Conservation (phyloP, 1,140 invertebrate species). For the Drosophila persimilis region DNA sequence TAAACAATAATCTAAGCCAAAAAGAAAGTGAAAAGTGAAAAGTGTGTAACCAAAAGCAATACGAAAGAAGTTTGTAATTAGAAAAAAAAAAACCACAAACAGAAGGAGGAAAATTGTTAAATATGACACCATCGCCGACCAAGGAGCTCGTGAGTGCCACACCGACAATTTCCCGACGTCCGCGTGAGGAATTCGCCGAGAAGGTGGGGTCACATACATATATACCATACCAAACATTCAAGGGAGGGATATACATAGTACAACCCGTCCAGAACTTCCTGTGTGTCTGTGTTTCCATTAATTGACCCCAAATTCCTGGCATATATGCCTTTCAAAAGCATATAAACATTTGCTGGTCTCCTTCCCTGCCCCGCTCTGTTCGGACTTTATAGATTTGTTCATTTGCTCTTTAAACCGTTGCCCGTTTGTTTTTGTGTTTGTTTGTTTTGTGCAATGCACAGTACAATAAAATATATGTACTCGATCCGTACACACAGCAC, state of each 20-base stretch:
- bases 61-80: constrained; percentile 31
- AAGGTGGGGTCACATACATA: constrained; percentile 31
- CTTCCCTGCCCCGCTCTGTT: neutral
- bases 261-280: constrained; percentile 1
- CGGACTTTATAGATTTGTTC: constrained; percentile 33
- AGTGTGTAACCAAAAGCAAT: constrained; percentile 69
- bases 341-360: constrained; percentile 58
- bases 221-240: too few species aligned
- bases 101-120: constrained; percentile 31
- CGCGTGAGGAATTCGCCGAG: constrained; percentile 78
- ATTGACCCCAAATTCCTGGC: constrained; percentile 62
- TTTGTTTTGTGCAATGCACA: constrained; percentile 45
- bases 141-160: constrained; percentile 73
- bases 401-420: constrained; percentile 7
- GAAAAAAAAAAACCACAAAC: constrained; percentile 15
- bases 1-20: constrained; percentile 1
- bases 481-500: constrained; percentile 16
- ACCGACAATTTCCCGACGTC: constrained; percentile 73
- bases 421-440: constrained; percentile 35
- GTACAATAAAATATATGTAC: constrained; percentile 49
- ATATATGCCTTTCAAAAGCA: constrained; percentile 23
- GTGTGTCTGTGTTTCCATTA: constrained; percentile 54
- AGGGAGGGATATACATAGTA: too few species aligned
- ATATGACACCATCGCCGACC: constrained; percentile 76
- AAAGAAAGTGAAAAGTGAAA: constrained; percentile 11